These are phyloP conservation scores for Oreocharis arfaki DNA, from an alignment of 2,113 vertebrate species.

Conservation along the genomic window DNA sequence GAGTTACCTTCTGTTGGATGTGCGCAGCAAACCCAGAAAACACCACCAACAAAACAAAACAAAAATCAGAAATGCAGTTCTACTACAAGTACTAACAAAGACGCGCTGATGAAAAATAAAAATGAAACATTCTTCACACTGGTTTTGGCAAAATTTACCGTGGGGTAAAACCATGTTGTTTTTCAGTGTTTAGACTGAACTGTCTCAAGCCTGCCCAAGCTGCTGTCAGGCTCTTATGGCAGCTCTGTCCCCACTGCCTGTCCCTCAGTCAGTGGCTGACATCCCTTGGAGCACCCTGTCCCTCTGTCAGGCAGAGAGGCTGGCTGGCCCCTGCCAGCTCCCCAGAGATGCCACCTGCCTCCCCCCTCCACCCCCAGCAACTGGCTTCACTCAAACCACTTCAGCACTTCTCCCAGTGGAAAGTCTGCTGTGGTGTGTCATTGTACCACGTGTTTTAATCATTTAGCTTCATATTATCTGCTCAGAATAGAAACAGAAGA, in stretches of 20 bases:
- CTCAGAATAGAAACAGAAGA: conserved; percentile 11
- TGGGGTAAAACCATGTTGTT: fast-evolving
- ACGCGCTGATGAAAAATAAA: background rate
- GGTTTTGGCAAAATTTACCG: background rate
- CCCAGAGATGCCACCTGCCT: background rate
- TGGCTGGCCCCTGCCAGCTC: background rate
- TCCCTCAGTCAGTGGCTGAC: too few relatives aligned
- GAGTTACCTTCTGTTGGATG: conserved; percentile 60
- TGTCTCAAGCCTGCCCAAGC: background rate
- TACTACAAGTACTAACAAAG: background rate
- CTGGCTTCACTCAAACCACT: background rate
- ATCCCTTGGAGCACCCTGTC: background rate
- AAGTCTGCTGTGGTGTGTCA: background rate
- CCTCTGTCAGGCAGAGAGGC: background rate
- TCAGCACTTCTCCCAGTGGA: background rate
- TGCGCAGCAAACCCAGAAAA: conserved; percentile 31
- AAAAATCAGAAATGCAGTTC: conserved; percentile 12
- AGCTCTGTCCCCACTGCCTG: background rate
- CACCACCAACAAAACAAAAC: background rate
- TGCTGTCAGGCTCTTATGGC: background rate
- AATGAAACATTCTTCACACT: background rate
- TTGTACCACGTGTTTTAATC: background rate
- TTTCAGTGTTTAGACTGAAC: background rate
- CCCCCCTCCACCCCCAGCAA: background rate
- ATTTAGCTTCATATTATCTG: background rate